phyloP scores from a whole-genome alignment of 2,113 vertebrate genomes.

The Gasterosteus aculeatus region DNA sequence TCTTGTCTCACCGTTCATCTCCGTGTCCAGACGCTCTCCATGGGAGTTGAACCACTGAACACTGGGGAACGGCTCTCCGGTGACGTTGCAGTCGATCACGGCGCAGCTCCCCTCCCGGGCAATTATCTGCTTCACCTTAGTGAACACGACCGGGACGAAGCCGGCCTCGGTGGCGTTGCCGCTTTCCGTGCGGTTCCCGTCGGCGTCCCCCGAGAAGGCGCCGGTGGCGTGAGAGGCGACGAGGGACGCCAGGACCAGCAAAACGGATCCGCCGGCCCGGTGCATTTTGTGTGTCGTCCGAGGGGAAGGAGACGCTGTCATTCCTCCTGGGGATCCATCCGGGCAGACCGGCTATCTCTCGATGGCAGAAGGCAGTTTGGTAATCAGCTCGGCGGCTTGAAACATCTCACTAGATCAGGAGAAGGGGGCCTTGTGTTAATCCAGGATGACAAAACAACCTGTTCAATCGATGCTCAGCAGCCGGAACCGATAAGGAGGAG shows the following conservation, averaged over 20 bases:
- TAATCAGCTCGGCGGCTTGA: slow-evolving; percentile 27
- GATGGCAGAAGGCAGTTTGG: slow-evolving; percentile 37
- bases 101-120: slow-evolving; percentile 92
- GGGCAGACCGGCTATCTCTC: slow-evolving; percentile 68
- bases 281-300: slow-evolving; percentile 73
- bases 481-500: slow-evolving; percentile 16
- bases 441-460: slow-evolving; percentile 6
- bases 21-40: slow-evolving; percentile 83
- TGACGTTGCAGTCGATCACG: slow-evolving; percentile 93
- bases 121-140: slow-evolving; percentile 88
- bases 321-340: slow-evolving; percentile 67
- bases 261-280: slow-evolving; percentile 29
- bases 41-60: slow-evolving; percentile 95
- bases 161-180: slow-evolving; percentile 70
- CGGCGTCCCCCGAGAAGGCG: slow-evolving; percentile 69
- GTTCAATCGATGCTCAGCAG: background rate
- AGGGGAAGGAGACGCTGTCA: slow-evolving; percentile 53
- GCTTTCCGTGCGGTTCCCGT: slow-evolving; percentile 79
- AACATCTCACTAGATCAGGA: slow-evolving; percentile 66
- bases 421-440: slow-evolving; percentile 6
- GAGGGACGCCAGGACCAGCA: slow-evolving; percentile 58
- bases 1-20: slow-evolving; percentile 67
- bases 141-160: slow-evolving; percentile 82
- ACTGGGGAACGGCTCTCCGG: slow-evolving; percentile 86
- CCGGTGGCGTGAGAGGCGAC: slow-evolving; percentile 57